A percentile compares a stretch with the other conserved stretches of the same genome.
phyloP scores from a whole-genome alignment of 2,888 invertebrate species.

The Magallana nippona region DNA sequence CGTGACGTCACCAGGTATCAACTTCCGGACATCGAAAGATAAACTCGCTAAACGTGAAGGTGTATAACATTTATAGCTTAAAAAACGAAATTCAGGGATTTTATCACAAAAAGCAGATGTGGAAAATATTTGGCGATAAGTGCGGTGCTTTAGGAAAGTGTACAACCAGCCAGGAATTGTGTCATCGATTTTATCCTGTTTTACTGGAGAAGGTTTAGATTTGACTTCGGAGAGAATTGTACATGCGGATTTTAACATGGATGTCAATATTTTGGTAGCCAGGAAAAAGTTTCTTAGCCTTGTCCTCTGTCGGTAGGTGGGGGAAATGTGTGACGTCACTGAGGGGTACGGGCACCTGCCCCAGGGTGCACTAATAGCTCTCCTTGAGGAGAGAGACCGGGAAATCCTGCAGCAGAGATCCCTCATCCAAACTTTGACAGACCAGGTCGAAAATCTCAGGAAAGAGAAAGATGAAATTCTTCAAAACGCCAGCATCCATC shows the following conservation, averaged over 20 bases:
- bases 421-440: background rate
- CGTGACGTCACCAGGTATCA: conserved; percentile 29
- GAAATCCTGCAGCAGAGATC: background rate
- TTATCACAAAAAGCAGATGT: conserved; percentile 23
- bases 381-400: background rate
- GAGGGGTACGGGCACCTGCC: conserved; percentile 17
- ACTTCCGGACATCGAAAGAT: conserved; percentile 35
- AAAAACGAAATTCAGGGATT: background rate
- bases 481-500: background rate
- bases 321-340: background rate
- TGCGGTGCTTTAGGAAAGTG: background rate
- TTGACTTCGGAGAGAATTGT: background rate
- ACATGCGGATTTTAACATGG: conserved; percentile 27
- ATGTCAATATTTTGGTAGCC: conserved; percentile 24
- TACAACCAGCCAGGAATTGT: background rate
- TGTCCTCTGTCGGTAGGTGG: background rate
- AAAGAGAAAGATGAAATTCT: conserved; percentile 5
- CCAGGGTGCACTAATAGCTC: background rate
- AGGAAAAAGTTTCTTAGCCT: background rate
- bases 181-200: conserved; percentile 22
- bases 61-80: conserved; percentile 5
- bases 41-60: conserved; percentile 26
- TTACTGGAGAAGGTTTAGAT: conserved; percentile 10
- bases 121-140: conserved; percentile 9
- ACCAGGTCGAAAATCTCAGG: background rate